Base-by-base conservation (phyloP, 2,797 vertebrate genomes). In the Sparidentex hasta region DNA sequence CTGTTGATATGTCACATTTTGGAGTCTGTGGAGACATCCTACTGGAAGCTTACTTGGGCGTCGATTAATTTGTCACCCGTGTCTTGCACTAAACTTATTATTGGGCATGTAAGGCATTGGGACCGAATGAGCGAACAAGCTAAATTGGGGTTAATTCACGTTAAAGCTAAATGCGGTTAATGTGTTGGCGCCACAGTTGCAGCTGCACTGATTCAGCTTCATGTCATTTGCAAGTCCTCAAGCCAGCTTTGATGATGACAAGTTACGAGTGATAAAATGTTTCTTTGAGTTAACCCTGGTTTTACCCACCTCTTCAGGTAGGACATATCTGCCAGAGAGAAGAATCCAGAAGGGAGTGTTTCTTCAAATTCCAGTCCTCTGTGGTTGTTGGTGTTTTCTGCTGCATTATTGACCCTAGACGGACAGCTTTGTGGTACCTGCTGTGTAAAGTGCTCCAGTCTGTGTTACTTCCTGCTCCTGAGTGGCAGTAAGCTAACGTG, bases 401-500 rank as follows among this genome's bases (percentile, higher is more conserved):
- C 13, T 62, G 17, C 20, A 21, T 3, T 11, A 14, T 0, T 55
- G 21, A 77, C n/a, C 3, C 20, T 7, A 21, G 5, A 67, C 12
- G 4, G 20, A 55, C 58, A 52, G 7, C 29, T 64, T 54, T 25
- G 44, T 63, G 48, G 21, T 20, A n/a, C 20, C 65, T 56, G 56
- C 58, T 59, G 78, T 52, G 38, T 43, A 1, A 44, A 69, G 16
- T 29, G 54, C 13, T 44, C 48, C 7, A 5, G 25, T 20, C 27
- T 25, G 76, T 56, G 78, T 70, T 71, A 29, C 55, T 78, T 84
- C 57, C 86, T 85, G 80, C 70, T 83, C 29, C 20, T 73, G 7
- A 65, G 81, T 86, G 85, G 84, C 86, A 85, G 88, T 82, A 87
- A 87, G 73, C 38, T 78, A 81, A 84, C 50, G 54, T 20, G 71